A percentile compares a stretch with the other conserved stretches of the same genome.
These are phyloP conservation scores for Papilio elwesi DNA, from an alignment of 2,888 invertebrate genomes.

Conservation along the genomic window DNA sequence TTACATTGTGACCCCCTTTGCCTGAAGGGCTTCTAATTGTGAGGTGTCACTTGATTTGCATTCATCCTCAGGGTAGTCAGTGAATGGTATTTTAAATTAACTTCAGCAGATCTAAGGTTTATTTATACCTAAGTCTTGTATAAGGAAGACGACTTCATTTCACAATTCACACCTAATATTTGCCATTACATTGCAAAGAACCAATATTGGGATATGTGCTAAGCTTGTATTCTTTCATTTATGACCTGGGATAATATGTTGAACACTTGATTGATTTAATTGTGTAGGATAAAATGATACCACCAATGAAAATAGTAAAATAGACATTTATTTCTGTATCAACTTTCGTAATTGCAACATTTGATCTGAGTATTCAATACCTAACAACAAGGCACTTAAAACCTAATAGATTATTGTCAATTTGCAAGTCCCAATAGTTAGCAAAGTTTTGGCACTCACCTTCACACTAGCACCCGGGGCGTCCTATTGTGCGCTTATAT, in stretches of 20 bases:
- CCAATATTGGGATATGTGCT: too few relatives aligned
- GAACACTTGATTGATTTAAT: constrained; percentile 12
- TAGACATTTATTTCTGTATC: constrained; percentile 80
- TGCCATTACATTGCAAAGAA: too few relatives aligned
- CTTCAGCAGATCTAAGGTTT: neutral
- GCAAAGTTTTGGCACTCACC: constrained; percentile 28
- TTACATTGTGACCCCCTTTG: too few relatives aligned
- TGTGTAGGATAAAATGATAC: constrained; percentile 63
- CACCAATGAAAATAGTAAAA: constrained; percentile 83
- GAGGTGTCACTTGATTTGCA: too few relatives aligned
- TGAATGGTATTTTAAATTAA: too few relatives aligned
- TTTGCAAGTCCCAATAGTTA: constrained; percentile 8
- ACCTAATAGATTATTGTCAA: constrained; percentile 44
- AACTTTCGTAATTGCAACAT: constrained; percentile 77
- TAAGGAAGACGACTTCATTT: too few relatives aligned
- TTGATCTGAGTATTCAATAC: constrained; percentile 72
- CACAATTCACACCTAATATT: too few relatives aligned
- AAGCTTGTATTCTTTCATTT: too few relatives aligned
- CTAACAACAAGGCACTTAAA: constrained; percentile 75
- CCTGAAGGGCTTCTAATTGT: too few relatives aligned
- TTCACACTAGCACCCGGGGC: constrained; percentile 30
- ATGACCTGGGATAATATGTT: too few relatives aligned
- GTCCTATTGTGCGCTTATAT: constrained; percentile 48
- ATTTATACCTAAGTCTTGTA: too few relatives aligned
- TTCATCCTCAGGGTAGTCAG: too few relatives aligned